These are phyloP conservation scores for Andrena bucephala DNA, from an alignment of 2,888 invertebrate species.

Conservation along the genomic window DNA sequence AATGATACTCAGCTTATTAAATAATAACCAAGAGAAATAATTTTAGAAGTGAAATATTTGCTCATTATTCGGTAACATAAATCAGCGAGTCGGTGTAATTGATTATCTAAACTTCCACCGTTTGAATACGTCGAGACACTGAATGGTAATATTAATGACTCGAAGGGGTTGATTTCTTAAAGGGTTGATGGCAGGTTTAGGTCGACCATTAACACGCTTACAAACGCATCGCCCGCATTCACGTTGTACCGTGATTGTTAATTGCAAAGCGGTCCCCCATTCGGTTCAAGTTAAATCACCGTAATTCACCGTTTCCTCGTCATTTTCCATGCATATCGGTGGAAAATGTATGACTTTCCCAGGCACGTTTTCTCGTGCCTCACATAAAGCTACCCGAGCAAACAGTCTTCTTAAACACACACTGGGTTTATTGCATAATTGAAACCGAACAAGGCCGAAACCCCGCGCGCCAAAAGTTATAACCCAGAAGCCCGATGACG, in stretches of 20 bases:
- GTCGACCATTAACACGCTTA: constrained; percentile 20
- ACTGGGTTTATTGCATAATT: background rate
- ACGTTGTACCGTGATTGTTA: background rate
- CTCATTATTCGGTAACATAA: background rate
- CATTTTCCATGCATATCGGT: background rate
- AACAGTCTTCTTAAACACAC: background rate
- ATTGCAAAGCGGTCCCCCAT: constrained; percentile 3
- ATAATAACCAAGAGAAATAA: too few species aligned
- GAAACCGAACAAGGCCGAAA: background rate
- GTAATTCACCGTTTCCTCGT: constrained; percentile 6
- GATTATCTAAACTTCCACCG: constrained; percentile 5
- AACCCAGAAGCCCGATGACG: background rate
- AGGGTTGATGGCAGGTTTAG: constrained; percentile 18
- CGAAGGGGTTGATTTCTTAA: constrained; percentile 8
- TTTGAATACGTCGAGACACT: background rate
- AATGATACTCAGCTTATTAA: too few species aligned
- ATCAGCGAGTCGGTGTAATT: constrained; percentile 3
- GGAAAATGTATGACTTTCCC: background rate
- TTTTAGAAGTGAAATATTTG: background rate
- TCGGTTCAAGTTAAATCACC: constrained; percentile 17
- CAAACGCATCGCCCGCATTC: background rate
- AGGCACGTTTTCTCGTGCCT: constrained; percentile 2
- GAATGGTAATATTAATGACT: constrained; percentile 22
- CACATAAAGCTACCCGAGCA: background rate
- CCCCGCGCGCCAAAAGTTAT: too few species aligned